Base-by-base conservation (phyloP, 2,797 vertebrate species). In the Propithecus deckenii region DNA sequence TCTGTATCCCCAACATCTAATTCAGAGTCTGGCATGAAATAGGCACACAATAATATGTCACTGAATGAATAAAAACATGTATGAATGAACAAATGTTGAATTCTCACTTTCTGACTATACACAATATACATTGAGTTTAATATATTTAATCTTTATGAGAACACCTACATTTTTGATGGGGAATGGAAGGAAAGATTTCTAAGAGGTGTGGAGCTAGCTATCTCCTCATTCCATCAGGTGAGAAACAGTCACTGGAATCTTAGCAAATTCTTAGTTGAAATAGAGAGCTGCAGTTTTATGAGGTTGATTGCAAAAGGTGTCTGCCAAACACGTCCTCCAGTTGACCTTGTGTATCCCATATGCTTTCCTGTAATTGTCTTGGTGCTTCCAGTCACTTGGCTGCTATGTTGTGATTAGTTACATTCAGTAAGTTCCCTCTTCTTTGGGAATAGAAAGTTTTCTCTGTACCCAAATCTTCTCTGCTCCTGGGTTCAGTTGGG, bases 371-470 rank as follows among this genome's bases (percentile, higher is more conserved):
- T 46, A 0, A 80, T 94, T 86, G 96, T 94, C 83, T 87, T n/a
- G 22, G 0, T 85, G 25, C 32, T 96, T 97, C 94, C 63, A 72
- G 38, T 71, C 75, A 84, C 25, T 94, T 32, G 2, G 30, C 32
- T 97, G 32, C 38, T 91, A 5, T 95, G 41, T 15, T 95, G 13
- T 94, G 55, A 74, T 93, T 88, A 52, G 30, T 94, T 75, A 85
- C 3, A 25, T 20, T 23, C 76, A 46, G 35, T 96, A 11, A 4
- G 4, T 18, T 41, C 85, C 57, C 7, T 87, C 7, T 96, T 95
- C 78, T 86, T 25, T 17, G 17, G 52, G 11, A 28, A 7, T 65
- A 2, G 18, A 89, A 11, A 4, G 0, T 50, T 90, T 94, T 90
- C 43, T 87, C 59, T 63, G 12, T 91, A 32, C 2, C 9, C 48